Base-by-base conservation (phyloP, 2,888 invertebrate genomes). In the Dyspetes luteomarginatus region DNA sequence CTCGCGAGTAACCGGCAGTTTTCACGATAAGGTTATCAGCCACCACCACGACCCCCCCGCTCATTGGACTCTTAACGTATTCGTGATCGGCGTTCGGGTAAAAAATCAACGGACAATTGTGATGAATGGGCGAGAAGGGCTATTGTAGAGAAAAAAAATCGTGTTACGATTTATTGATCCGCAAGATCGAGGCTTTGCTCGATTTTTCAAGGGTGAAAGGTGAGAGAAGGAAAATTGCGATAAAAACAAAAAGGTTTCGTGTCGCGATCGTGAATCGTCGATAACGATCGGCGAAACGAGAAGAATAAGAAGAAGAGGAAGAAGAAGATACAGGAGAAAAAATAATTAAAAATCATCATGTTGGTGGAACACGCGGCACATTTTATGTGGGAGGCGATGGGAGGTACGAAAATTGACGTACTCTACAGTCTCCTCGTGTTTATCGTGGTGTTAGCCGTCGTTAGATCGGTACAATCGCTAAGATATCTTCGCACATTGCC, bases 401-500 rank as follows among this genome's bases (percentile, higher is more conserved):
- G 87, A 19, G 86, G 85, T 24, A 87, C 82, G 36, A 83, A 82
- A 64, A 83, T 80, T 74, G 89, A 90, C 41, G 84, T 85, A 26
- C 73, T 87, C 28, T 85, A 81, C 72, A 89, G 87, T 28, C 90
- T 95, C 87, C 87, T 94, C 83, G 92, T 93, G 78, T 93, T 93
- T 88, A 85, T 93, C 84, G 91, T 91, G 82, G 93, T 92, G 85
- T 84, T 94, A 86, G 87, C 91, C 36, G 30, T 89, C 19, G 93
- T 92, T 67, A 89, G 92, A 65, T 84, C 86, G 15, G 30, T 92
- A n/a, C 92, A 88, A 91, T 91, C 86, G 90, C 89, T 86, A 50
- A 90, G 73, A 69, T 90, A 85, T 88, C 91, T 89, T 82, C 89
- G 83, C 85, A 92, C 93, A 84, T 92, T 97, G 85, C 98, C 98